These are phyloP conservation scores for Battus philenor DNA, from an alignment of 1,140 invertebrate species.

Conservation along the genomic window DNA sequence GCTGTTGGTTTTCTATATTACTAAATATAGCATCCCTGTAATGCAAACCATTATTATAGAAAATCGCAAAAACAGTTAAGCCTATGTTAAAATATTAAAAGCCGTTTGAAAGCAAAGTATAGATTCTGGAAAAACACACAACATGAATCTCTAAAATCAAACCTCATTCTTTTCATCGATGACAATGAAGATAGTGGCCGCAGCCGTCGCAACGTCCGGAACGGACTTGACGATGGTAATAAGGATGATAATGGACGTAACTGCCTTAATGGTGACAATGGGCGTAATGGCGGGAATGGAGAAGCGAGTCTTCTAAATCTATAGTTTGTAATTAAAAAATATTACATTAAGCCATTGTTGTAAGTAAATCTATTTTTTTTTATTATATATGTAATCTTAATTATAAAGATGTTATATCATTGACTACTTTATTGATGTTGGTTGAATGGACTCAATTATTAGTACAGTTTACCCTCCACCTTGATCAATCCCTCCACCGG, in stretches of 20 bases:
- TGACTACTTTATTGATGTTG: too few relatives aligned
- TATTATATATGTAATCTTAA: background rate
- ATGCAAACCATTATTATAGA: constrained; percentile 31
- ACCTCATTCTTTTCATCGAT: too few relatives aligned
- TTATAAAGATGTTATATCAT: too few relatives aligned
- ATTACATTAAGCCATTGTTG: background rate
- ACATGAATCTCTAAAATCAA: too few relatives aligned
- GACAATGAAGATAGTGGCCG: background rate
- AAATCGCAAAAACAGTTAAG: constrained; percentile 8
- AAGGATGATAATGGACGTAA: constrained; percentile 8
- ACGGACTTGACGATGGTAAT: constrained; percentile 7
- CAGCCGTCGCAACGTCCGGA: background rate
- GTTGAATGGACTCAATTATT: background rate
- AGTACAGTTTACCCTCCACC: constrained; percentile 9
- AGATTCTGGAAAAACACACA: too few relatives aligned
- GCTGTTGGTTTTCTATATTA: constrained; percentile 15
- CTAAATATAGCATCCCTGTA: constrained; percentile 47
- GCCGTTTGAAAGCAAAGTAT: constrained; percentile 6
- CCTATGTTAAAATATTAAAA: too few relatives aligned
- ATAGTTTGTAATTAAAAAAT: background rate
- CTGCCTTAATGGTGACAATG: constrained; percentile 12
- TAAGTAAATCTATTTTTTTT: background rate
- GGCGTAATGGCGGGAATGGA: constrained; percentile 13
- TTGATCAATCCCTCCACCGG: constrained; percentile 35
- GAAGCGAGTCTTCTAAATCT: constrained; percentile 21